These are phyloP conservation scores for Pyrochroa serraticornis DNA, from an alignment of 2,888 invertebrate genomes.

Conservation along the genomic window DNA sequence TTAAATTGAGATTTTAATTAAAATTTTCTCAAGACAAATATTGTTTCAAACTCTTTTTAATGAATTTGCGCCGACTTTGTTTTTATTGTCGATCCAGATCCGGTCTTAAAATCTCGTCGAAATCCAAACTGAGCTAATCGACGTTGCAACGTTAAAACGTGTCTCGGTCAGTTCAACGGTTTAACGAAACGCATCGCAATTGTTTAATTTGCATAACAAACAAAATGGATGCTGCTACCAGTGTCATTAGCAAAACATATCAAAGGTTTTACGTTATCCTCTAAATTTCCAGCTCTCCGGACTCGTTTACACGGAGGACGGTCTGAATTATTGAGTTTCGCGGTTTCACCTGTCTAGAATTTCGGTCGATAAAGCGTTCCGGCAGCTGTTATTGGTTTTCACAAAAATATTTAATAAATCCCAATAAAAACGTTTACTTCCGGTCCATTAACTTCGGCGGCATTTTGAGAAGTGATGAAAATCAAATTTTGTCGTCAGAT, in stretches of 20 bases:
- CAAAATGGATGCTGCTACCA: slow-evolving; percentile 13
- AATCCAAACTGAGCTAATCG: not conserved
- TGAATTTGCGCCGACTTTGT: not conserved
- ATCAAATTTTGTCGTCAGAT: slow-evolving; percentile 13
- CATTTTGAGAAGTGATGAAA: slow-evolving; percentile 24
- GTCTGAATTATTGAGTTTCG: too few species aligned
- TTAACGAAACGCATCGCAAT: slow-evolving; percentile 23
- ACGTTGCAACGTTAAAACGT: not conserved
- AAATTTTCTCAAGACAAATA: slow-evolving; percentile 17
- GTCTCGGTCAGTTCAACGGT: not conserved
- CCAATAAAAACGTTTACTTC: slow-evolving; percentile 26
- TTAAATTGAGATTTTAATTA: slow-evolving; percentile 34
- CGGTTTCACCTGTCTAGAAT: too few species aligned
- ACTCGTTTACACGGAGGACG: too few species aligned
- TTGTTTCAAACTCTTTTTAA: slow-evolving; percentile 15
- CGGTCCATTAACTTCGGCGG: slow-evolving; percentile 22
- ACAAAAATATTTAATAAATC: slow-evolving; percentile 25
- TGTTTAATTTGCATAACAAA: slow-evolving; percentile 29
- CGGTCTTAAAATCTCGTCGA: not conserved
- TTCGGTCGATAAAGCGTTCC: slow-evolving; percentile 11
- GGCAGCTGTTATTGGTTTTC: slow-evolving; percentile 23
- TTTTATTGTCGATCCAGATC: not conserved
- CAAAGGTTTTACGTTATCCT: too few species aligned
- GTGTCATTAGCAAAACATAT: too few species aligned
- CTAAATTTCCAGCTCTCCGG: too few species aligned